Percentiles rank a stretch among this genome's conserved stretches.
phyloP scores from a whole-genome alignment of 2,797 vertebrate genomes.

The Numenius phaeopus region DNA sequence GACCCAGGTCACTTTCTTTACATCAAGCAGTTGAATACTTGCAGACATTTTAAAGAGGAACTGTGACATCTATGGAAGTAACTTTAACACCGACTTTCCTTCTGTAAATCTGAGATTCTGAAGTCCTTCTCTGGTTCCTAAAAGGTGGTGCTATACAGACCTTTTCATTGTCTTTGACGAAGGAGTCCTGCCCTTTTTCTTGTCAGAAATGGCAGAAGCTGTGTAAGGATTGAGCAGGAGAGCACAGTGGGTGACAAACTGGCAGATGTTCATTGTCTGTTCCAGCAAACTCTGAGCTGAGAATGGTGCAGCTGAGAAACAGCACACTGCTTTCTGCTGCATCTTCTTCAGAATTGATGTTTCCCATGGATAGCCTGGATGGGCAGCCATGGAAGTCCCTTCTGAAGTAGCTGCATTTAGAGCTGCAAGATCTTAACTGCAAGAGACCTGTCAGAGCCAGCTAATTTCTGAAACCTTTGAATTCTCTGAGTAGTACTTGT shows the following conservation, averaged over 20 bases:
- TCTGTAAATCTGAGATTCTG: neutral
- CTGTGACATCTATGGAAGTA: neutral
- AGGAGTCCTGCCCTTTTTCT: neutral
- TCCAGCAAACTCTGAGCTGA: neutral
- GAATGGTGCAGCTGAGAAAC: neutral
- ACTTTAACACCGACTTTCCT: neutral
- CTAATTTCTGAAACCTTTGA: neutral
- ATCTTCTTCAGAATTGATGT: neutral
- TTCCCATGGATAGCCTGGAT: neutral
- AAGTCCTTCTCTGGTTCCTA: neutral
- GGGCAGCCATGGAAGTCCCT: neutral
- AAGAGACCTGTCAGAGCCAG: neutral
- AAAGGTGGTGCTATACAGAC: neutral
- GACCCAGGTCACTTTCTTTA: neutral
- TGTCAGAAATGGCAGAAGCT: neutral
- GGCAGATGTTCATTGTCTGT: neutral
- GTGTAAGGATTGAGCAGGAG: neutral
- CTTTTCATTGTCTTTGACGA: neutral
- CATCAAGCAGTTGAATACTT: neutral
- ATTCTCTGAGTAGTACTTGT: neutral
- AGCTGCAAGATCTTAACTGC: neutral
- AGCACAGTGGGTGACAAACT: neutral
- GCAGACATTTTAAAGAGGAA: neutral
- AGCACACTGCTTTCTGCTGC: neutral
- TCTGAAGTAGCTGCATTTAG: neutral